These are phyloP conservation scores for Cephus rjabovi DNA, from an alignment of 2,888 invertebrate genomes.

Conservation along the genomic window DNA sequence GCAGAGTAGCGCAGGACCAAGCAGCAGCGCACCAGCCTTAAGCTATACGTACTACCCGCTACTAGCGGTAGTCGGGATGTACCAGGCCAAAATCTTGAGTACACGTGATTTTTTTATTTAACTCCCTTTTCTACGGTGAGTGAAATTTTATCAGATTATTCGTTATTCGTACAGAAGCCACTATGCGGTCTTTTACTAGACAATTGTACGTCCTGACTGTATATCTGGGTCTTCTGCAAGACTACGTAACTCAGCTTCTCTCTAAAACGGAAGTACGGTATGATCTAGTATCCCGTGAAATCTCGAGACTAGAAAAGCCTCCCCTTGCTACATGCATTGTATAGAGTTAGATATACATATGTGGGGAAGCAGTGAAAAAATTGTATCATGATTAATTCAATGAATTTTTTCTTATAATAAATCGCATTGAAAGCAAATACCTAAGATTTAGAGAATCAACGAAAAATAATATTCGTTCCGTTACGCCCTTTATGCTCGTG, in stretches of 20 bases:
- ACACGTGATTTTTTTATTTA: constrained; percentile 50
- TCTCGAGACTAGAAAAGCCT: background rate
- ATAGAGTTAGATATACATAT: background rate
- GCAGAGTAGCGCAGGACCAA: constrained; percentile 42
- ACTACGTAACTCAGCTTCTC: background rate
- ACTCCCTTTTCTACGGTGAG: constrained; percentile 24
- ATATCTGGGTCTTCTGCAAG: background rate
- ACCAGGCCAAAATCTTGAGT: constrained; percentile 34
- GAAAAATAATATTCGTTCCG: background rate
- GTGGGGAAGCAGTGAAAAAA: background rate
- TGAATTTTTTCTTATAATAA: background rate
- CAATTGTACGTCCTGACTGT: background rate
- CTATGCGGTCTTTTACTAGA: background rate
- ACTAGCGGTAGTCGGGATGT: background rate
- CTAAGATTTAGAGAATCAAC: background rate
- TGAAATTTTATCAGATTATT: background rate
- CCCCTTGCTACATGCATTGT: background rate
- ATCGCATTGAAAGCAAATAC: background rate
- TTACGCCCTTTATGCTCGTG: background rate
- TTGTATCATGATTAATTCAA: background rate
- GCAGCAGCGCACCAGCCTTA: constrained; percentile 8
- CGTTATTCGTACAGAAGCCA: background rate
- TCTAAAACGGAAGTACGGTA: background rate
- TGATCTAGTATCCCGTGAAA: background rate
- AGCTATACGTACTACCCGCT: background rate